These are phyloP conservation scores for Leucophenga maculata DNA, from an alignment of 2,888 invertebrate species.

Conservation along the genomic window DNA sequence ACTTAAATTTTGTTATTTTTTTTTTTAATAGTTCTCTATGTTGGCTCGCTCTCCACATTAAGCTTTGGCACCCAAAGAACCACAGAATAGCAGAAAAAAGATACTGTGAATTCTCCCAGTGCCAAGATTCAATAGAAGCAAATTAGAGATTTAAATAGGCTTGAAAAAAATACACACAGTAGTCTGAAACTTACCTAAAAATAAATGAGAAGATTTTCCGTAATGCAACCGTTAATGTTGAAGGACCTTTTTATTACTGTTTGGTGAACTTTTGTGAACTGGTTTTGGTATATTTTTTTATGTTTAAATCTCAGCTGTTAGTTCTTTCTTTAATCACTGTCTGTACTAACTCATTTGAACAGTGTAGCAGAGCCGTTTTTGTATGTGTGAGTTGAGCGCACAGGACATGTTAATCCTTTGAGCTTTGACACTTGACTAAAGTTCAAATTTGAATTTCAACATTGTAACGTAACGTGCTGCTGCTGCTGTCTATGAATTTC, in stretches of 20 bases:
- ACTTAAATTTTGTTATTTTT: not conserved
- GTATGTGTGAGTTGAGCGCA: conserved; percentile 25
- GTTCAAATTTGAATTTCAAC: conserved; percentile 64
- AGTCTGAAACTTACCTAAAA: conserved; percentile 18
- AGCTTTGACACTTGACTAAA: conserved; percentile 70
- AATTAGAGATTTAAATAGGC: not conserved
- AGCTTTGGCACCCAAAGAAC: conserved; percentile 73
- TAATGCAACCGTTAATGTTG: no score
- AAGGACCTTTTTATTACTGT: no score
- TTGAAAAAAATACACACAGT: conserved; percentile 24
- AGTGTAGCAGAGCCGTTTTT: no score
- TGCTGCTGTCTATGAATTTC: conserved; percentile 25
- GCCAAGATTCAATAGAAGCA: conserved; percentile 69
- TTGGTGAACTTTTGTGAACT: not conserved
- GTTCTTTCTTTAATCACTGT: not conserved
- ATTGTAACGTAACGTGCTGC: conserved; percentile 53
- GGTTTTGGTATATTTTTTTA: not conserved
- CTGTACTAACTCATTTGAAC: not conserved
- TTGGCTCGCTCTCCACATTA: conserved; percentile 49
- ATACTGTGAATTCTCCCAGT: conserved; percentile 74
- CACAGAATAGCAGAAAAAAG: conserved; percentile 67
- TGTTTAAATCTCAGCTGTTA: conserved; percentile 23
- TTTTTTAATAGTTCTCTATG: not conserved
- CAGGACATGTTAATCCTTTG: conserved; percentile 71
- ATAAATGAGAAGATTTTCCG: no score